Evolutionary conservation across 2,888 invertebrate species (phyloP).

Genomic region (Pandemis corylana): DNA sequence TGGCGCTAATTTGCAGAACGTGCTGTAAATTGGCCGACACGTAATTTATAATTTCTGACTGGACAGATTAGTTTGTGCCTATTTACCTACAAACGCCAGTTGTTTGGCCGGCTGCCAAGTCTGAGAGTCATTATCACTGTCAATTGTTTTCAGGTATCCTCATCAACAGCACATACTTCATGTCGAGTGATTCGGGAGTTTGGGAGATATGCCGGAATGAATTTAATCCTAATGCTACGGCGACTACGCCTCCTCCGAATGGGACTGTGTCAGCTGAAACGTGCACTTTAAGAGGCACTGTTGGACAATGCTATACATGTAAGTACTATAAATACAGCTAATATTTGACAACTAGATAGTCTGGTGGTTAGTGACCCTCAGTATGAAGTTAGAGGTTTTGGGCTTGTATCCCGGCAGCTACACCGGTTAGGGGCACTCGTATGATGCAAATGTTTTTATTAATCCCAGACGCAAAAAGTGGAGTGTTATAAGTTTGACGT

Average conservation of each 20-base stretch:
- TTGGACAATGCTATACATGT: conserved; percentile 64
- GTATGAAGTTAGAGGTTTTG: too few relatives aligned
- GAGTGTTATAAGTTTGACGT: too few relatives aligned
- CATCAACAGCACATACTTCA: conserved; percentile 84
- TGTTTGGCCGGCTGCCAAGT: conserved; percentile 49
- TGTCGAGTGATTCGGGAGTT: conserved; percentile 88
- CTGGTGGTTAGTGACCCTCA: too few relatives aligned
- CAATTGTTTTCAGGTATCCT: conserved; percentile 79
- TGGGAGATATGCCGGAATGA: conserved; percentile 87
- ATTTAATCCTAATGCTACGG: conserved; percentile 60
- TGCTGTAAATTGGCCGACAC: conserved; percentile 16
- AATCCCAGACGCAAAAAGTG: too few relatives aligned
- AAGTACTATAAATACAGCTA: conserved; percentile 49
- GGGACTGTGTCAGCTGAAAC: conserved; percentile 51
- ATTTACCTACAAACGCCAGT: conserved; percentile 30
- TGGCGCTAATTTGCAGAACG: conserved; percentile 14
- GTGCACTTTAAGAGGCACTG: conserved; percentile 53
- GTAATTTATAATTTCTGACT: conserved; percentile 24
- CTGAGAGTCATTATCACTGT: conserved; percentile 49
- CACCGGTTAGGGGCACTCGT: too few relatives aligned
- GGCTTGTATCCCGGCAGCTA: too few relatives aligned
- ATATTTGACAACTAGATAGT: too few relatives aligned
- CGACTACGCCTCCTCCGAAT: conserved; percentile 49
- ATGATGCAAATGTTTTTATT: too few relatives aligned
- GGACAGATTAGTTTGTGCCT: conserved; percentile 27